These are phyloP conservation scores for Carposina sasakii DNA, from an alignment of 1,140 invertebrate species.

Conservation along the genomic window DNA sequence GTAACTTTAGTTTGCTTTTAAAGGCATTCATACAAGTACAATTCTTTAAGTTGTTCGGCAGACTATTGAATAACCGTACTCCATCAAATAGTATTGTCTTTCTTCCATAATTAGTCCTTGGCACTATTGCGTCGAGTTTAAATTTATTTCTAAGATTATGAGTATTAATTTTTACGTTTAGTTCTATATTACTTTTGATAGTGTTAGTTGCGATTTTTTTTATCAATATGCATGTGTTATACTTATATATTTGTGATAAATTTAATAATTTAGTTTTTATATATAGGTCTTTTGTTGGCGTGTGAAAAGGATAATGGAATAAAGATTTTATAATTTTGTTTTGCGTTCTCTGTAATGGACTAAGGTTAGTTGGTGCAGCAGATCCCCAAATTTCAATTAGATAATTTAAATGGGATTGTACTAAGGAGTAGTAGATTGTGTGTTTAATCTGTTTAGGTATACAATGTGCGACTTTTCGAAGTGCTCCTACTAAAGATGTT, in stretches of 20 bases:
- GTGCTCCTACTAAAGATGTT: constrained; percentile 4
- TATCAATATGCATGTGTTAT: too few relatives aligned
- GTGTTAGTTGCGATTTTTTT: too few relatives aligned
- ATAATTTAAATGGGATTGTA: constrained; percentile 1
- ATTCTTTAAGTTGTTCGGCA: constrained; percentile 9
- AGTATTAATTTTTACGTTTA: too few relatives aligned
- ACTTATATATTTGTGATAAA: too few relatives aligned
- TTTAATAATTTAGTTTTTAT: too few relatives aligned
- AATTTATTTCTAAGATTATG: too few relatives aligned
- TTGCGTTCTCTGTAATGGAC: background rate
- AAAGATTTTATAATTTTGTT: constrained; percentile 6
- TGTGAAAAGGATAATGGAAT: background rate
- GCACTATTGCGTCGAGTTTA: too few relatives aligned
- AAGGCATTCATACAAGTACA: too few relatives aligned
- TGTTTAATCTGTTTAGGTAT: background rate
- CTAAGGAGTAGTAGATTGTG: constrained; percentile 4
- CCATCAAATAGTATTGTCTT: constrained; percentile 8
- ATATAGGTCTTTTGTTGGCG: too few relatives aligned
- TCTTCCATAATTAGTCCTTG: constrained; percentile 5
- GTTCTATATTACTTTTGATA: too few relatives aligned
- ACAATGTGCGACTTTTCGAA: background rate
- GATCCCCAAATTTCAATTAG: constrained; percentile 7
- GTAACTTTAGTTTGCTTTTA: too few relatives aligned
- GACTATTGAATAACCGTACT: constrained; percentile 1
- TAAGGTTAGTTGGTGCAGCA: background rate